Evolutionary conservation across 2,888 invertebrate genomes (phyloP), one percentile per base, ranked within the genome.

Genomic region (Spatulosminthurus flaviceps): DNA sequence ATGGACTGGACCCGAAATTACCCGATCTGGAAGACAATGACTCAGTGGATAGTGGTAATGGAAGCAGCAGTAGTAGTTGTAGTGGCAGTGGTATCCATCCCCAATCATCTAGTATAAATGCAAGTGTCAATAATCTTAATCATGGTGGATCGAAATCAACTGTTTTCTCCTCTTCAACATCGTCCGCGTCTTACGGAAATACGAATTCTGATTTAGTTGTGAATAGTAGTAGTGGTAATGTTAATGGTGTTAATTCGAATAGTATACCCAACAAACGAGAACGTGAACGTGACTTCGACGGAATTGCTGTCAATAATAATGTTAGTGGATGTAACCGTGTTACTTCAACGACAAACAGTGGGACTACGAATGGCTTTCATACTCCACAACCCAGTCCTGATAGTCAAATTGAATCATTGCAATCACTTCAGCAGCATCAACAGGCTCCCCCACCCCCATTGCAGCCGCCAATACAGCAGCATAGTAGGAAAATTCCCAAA

Each of bases 401-500:
- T 75, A 86, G 86, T 82, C 82, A 83, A 77, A 80, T 82, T 67
- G 26, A 67, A 29, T 67, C 28, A 19, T 26, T 28, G 26, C 28
- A 67, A 67, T 26, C 26, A 28, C 29, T 24, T 16, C 64, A 64
- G n/a, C 21, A 22, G 13, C 26, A 64, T 2, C 64, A 64, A 2
- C 64, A 64, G n/a, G 22, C 22, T 1, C 78, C 66, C 29, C 66
- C 34, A 29, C 75, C 72, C 79, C 79, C 61, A 76, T 77, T 66
- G 77, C 77, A 42, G 72, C 81, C 69, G 51, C 76, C 60, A n/a
- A 24, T 34, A 34, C 89, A 85, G n/a, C 41, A 42, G 51, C 89
- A 85, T 87, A 88, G 72, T 86, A 89, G 66, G 88, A 89, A 84
- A 86, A 87, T 80, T 87, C 88, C 78, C 85, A 88, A 81, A 87